Conservation (phyloP, 2,113 vertebrate genomes). For the Bos taurus region DNA sequence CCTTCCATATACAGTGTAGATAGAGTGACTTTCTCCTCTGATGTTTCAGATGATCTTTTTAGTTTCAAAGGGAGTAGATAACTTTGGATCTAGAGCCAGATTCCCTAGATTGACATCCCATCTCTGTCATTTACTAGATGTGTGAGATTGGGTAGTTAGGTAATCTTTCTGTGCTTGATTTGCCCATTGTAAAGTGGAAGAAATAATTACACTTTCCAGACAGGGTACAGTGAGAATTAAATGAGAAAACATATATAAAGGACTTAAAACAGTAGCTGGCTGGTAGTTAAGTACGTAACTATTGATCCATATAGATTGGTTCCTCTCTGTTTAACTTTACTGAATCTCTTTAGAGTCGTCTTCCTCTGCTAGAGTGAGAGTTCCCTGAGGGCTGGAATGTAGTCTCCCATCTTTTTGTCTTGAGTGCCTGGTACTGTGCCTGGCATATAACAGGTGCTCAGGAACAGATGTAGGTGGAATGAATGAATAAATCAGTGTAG, state of each 20-base stretch:
- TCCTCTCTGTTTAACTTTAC: background rate
- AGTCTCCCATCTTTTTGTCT: background rate
- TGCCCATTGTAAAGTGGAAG: background rate
- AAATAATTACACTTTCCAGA: background rate
- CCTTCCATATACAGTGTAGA: background rate
- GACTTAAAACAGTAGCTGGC: background rate
- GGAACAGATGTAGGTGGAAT: constrained; percentile 58
- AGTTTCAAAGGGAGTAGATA: background rate
- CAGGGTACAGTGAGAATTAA: background rate
- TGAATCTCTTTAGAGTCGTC: background rate
- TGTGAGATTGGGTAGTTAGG: background rate
- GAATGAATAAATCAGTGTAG: constrained; percentile 57
- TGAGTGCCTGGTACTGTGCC: background rate
- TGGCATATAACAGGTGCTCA: constrained; percentile 19
- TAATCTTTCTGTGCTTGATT: background rate
- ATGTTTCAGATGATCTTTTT: background rate
- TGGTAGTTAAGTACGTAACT: background rate
- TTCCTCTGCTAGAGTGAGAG: background rate
- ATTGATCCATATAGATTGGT: background rate
- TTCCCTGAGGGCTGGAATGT: background rate
- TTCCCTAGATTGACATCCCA: background rate
- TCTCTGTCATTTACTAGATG: background rate
- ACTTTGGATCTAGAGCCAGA: background rate
- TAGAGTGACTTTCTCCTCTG: background rate
- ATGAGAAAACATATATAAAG: background rate